Evolutionary conservation across 2,888 invertebrate species (phyloP).

Genomic region (Adineta ricciae): DNA sequence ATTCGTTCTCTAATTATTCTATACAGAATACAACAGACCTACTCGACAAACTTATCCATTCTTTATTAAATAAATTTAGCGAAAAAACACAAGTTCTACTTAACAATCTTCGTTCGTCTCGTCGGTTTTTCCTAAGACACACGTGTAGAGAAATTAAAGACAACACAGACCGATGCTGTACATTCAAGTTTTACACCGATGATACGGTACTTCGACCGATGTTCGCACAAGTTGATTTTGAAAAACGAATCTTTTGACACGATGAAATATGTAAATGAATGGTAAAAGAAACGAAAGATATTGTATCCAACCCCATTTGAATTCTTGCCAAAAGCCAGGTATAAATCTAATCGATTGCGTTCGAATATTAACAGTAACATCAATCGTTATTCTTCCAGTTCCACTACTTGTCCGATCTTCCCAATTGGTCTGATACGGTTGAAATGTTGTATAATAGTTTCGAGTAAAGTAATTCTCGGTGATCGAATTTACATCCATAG

Average conservation of each 20-base stretch:
- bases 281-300: conserved; percentile 70
- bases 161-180: background rate
- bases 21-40: no score
- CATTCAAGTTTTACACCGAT: background rate
- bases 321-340: conserved; percentile 70
- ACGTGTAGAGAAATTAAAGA: background rate
- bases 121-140: background rate
- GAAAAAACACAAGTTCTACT: no score
- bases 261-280: conserved; percentile 62
- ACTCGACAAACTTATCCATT: no score
- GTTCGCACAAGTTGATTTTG: conserved; percentile 64
- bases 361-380: background rate
- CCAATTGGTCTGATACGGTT: background rate
- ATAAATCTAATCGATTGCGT: conserved; percentile 51
- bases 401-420: background rate
- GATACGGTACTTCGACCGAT: conserved; percentile 50
- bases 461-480: background rate
- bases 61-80: no score
- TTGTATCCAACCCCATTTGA: conserved; percentile 86
- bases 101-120: background rate
- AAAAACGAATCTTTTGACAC: conserved; percentile 66
- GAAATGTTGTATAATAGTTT: background rate
- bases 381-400: background rate
- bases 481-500: background rate
- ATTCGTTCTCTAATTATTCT: no score